A percentile compares a stretch with the other conserved stretches of the same genome.
phyloP scores from a whole-genome alignment of 2,888 invertebrate genomes.

The Eurytoma adleriae region DNA sequence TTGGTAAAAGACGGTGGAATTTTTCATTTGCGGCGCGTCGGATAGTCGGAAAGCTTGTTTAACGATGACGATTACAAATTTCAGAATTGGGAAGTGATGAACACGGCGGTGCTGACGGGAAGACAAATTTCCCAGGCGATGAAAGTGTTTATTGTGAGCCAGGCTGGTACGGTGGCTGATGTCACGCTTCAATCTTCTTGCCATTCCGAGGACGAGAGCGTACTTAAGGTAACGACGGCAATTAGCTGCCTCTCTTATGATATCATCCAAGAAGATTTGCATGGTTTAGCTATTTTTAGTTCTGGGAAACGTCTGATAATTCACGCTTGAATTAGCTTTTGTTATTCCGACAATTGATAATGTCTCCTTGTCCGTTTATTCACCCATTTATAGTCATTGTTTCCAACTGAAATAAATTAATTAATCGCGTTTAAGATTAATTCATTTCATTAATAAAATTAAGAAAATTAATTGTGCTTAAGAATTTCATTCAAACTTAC shows the following conservation, averaged over 20 bases:
- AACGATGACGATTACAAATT: conserved; percentile 58
- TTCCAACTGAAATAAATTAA: no score
- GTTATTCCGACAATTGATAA: not conserved
- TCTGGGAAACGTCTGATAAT: not conserved
- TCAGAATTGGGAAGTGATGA: conserved; percentile 96
- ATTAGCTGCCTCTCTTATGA: conserved; percentile 18
- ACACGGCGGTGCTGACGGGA: conserved; percentile 96
- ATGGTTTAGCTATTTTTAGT: conserved; percentile 25
- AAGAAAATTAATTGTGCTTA: no score
- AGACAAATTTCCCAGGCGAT: conserved; percentile 95
- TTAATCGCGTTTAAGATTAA: no score
- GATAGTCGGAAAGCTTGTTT: no score
- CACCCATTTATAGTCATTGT: no score
- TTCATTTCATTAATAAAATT: no score
- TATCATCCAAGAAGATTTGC: conserved; percentile 8
- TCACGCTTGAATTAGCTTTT: conserved; percentile 25
- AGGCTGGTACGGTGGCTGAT: conserved; percentile 95
- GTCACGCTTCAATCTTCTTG: conserved; percentile 96
- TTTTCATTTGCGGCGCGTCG: no score
- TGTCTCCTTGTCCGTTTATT: no score
- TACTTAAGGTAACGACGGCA: conserved; percentile 87
- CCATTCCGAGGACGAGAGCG: conserved; percentile 96
- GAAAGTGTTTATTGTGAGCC: conserved; percentile 96
- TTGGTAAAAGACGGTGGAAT: no score
- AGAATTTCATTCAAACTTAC: no score